Conservation (phyloP, 2,888 invertebrate genomes). For the Fragum fragum region DNA sequence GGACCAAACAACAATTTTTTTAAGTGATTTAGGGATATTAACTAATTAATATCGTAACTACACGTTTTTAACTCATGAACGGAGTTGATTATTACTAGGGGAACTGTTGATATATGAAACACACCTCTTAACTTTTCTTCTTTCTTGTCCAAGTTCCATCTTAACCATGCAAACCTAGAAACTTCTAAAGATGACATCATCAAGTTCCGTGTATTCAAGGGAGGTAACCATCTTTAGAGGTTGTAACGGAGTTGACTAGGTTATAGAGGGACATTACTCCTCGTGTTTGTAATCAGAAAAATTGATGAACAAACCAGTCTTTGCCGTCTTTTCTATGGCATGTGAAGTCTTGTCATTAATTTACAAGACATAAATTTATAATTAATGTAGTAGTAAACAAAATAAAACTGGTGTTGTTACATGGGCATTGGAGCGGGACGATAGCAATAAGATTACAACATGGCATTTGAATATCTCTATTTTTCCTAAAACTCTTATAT, state of each 20-base stretch:
- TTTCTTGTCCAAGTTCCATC: not conserved
- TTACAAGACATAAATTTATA: too few relatives aligned
- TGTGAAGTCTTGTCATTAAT: too few relatives aligned
- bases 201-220: not conserved
- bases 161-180: not conserved
- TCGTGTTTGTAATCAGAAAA: not conserved
- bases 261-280: not conserved
- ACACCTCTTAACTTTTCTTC: not conserved
- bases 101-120: not conserved
- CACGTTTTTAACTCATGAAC: not conserved
- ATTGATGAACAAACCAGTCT: not conserved
- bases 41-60: too few relatives aligned
- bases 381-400: too few relatives aligned
- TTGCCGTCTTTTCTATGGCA: too few relatives aligned
- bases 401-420: too few relatives aligned
- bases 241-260: slow-evolving; percentile 7
- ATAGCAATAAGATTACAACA: too few relatives aligned
- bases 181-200: slow-evolving; percentile 1
- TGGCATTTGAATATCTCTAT: too few relatives aligned
- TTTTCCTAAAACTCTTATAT: too few relatives aligned
- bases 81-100: not conserved
- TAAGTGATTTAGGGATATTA: too few relatives aligned
- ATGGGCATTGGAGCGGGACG: too few relatives aligned
- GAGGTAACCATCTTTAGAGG: not conserved
- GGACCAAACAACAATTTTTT: not conserved